Evolutionary conservation across 1,140 invertebrate species (phyloP).

Genomic region (Semibalanus balanoides): DNA sequence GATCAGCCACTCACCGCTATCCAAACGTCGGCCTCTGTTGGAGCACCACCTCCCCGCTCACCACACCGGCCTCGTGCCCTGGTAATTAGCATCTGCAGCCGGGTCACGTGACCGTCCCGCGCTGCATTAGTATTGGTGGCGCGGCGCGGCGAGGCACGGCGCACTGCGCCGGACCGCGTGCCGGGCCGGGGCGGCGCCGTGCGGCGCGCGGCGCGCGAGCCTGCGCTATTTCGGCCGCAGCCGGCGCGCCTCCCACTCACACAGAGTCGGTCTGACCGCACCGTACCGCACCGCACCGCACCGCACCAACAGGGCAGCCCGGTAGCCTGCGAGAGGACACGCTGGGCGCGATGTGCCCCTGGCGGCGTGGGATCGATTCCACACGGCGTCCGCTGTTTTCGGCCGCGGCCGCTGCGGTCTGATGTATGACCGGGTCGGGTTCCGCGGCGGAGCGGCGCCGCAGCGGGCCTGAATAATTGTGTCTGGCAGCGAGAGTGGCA

Average conservation of each 20-base stretch:
- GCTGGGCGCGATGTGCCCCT: no score
- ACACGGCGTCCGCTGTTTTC: background rate
- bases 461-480: background rate
- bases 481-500: background rate
- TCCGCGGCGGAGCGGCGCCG: no score
- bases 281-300: no score
- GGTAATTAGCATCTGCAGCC: background rate
- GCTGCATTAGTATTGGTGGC: background rate
- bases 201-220: background rate
- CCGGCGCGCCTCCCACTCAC: background rate
- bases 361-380: background rate
- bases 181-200: no score
- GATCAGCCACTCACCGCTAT: no score
- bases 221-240: background rate
- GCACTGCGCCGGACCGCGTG: background rate
- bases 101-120: background rate
- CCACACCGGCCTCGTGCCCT: no score
- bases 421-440: background rate
- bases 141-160: no score
- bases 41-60: no score
- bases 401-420: no score
- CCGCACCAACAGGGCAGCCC: background rate
- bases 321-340: background rate
- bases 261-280: no score
- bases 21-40: no score